Conservation (phyloP, 2,888 invertebrate species). For the Lasioglossum calceatum region DNA sequence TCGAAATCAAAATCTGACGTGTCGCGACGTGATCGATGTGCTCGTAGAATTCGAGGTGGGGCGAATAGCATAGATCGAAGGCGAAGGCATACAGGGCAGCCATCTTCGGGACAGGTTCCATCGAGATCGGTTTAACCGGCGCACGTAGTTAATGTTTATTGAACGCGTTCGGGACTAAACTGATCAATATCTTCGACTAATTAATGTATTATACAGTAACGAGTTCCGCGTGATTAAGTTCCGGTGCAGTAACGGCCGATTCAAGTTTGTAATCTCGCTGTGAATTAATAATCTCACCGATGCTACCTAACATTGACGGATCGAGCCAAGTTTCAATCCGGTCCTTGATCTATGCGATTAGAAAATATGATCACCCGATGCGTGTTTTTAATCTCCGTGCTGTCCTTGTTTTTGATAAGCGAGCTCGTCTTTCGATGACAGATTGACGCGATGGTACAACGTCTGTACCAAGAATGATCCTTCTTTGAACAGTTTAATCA, state of each 20-base stretch:
- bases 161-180: neutral
- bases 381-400: neutral
- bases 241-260: neutral
- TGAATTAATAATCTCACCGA: neutral
- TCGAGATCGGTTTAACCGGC: neutral
- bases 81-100: neutral
- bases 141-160: neutral
- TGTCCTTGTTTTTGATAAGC: neutral
- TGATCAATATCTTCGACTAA: neutral
- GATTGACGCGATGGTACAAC: no score
- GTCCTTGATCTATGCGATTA: neutral
- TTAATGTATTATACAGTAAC: conserved; percentile 20
- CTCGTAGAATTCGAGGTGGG: neutral
- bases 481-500: no score
- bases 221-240: neutral
- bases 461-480: no score
- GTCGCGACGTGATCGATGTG: neutral
- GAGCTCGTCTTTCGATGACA: neutral
- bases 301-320: neutral
- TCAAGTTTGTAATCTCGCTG: neutral
- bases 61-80: neutral
- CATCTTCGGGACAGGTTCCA: neutral
- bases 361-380: neutral
- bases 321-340: neutral
- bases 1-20: neutral